phyloP scores from a whole-genome alignment of 2,797 vertebrate genomes.

The Molossus alvarezi region DNA sequence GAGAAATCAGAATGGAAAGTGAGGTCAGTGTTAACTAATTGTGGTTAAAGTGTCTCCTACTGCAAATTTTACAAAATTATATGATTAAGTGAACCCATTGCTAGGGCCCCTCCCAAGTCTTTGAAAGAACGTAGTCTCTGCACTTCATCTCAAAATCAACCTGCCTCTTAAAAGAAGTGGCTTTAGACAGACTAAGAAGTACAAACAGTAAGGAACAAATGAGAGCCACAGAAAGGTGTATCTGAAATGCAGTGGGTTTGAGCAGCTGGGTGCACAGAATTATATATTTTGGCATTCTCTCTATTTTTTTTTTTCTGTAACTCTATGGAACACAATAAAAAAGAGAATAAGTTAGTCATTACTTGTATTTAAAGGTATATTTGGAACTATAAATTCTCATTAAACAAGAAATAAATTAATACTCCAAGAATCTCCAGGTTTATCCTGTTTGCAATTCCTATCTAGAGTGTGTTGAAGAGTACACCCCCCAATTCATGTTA shows the following conservation, averaged over 20 bases:
- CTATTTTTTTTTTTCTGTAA: conserved; percentile 34
- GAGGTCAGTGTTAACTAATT: not conserved
- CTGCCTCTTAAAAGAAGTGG: not conserved
- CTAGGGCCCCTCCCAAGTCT: not conserved
- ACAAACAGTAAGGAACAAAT: not conserved
- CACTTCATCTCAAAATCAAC: not conserved
- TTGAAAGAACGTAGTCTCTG: not conserved
- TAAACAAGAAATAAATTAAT: conserved; percentile 44
- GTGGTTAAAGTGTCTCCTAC: not conserved
- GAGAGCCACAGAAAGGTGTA: not conserved
- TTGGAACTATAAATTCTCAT: not conserved
- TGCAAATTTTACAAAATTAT: not conserved
- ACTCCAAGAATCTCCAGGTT: not conserved
- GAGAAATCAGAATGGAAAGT: not conserved
- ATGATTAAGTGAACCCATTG: not conserved
- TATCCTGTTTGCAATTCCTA: not conserved
- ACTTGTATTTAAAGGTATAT: not conserved
- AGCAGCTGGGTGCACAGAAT: not conserved
- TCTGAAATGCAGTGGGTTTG: not conserved
- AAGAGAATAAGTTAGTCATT: not conserved
- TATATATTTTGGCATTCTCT: not conserved
- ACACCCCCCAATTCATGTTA: not conserved
- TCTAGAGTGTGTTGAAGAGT: not conserved
- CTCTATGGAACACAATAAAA: not conserved
- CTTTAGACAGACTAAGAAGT: not conserved